Evolutionary conservation across 2,113 vertebrate species (phyloP), one percentile per base, ranked within the genome.

Genomic region (Guaruba guarouba): DNA sequence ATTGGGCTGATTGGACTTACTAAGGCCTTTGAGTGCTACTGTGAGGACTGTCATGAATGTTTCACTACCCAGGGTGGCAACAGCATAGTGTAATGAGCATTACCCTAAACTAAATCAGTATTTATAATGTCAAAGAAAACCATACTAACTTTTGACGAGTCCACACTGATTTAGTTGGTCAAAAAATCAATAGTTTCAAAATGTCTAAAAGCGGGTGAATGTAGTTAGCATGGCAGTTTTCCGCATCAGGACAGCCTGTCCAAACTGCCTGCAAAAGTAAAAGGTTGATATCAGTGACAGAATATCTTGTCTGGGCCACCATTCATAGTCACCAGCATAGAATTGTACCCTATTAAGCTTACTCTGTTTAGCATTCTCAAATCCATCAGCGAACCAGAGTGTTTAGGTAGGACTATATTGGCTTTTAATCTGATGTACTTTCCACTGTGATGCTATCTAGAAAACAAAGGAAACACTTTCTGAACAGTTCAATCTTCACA

Each of bases 131-230:
- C 57, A 24, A 82, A 62, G 10, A 88, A 77, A 69, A 10, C 11
- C 0, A 6, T 1, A 1, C 10, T 64, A 49, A 23, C 14, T 78
- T 77, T 49, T 81, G 39, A 6, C 41, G 7, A 0, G 0, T 23
- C 24, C 13, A 27, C 6, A 15, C 13, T 59, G 68, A 63, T 24
- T 49, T 68, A 29, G 8, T 49, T 62, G 22, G 35, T 68, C 7
- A 84, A 79, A 83, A 61, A 23, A 48, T 33, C 33, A 88, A 8
- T 54, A 14, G 23, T 86, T 82, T 4, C 71, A 73, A 73, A 78
- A 31, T 7, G 2, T 31, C 37, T 22, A n/a, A 73, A 24, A 70
- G 5, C 14, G 14, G n/a, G 23, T 13, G 5, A 29, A n/a, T 75
- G 64, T 13, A 44, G 33, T 44, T 76, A 76, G 28, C 28, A 28